phyloP scores from a whole-genome alignment of 1,140 invertebrate genomes.

The Drosophila setifemur region DNA sequence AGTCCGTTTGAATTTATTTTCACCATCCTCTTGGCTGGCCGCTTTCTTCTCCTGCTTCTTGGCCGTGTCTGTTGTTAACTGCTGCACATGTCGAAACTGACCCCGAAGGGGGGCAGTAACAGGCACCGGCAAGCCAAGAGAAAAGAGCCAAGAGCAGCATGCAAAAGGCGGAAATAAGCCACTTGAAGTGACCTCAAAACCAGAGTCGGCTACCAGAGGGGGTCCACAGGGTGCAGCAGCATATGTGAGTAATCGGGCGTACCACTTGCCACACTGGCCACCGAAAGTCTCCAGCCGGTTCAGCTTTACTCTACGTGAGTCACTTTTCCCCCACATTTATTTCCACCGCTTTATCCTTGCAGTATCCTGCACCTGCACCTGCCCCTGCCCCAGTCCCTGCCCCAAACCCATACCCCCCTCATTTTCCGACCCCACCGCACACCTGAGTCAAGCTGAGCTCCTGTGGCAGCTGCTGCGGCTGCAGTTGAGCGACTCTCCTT shows the following conservation, averaged over 20 bases:
- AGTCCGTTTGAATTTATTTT: constrained; percentile 8
- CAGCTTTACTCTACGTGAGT: not conserved
- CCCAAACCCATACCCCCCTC: no score
- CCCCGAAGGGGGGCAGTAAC: constrained; percentile 12
- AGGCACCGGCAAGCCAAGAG: not conserved
- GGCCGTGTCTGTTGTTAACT: constrained; percentile 35
- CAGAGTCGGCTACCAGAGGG: not conserved
- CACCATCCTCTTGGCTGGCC: not conserved
- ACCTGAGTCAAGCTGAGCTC: constrained; percentile 30
- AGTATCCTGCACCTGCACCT: no score
- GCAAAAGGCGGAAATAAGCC: constrained; percentile 77
- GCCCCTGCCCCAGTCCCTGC: no score
- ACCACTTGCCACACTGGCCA: constrained; percentile 59
- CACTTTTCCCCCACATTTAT: not conserved
- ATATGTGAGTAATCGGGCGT: constrained; percentile 66
- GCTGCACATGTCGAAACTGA: constrained; percentile 55
- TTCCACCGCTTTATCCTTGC: no score
- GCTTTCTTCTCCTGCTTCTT: constrained; percentile 23
- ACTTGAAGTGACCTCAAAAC: constrained; percentile 76
- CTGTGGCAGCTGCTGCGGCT: not conserved
- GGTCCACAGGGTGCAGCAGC: not conserved
- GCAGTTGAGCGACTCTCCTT: constrained; percentile 1
- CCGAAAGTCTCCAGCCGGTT: constrained; percentile 35
- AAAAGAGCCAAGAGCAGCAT: not conserved
- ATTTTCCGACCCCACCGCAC: not conserved